Evolutionary conservation across 2,888 invertebrate genomes (phyloP), one percentile per base, ranked within the genome.

Genomic region (Nesidiocoris tenuis): DNA sequence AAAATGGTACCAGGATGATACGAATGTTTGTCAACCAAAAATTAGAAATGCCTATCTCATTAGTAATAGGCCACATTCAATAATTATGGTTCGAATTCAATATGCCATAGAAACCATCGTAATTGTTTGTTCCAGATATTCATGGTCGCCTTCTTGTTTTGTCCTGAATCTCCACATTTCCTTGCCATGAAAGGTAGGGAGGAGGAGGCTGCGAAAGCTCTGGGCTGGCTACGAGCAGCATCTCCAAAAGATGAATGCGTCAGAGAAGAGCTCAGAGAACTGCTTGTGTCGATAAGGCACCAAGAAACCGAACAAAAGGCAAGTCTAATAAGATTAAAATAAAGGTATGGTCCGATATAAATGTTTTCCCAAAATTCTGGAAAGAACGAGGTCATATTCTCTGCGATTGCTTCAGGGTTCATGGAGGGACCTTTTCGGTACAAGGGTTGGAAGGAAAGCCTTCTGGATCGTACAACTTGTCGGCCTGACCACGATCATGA

Each of bases 161-260:
- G 88, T 83, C 89, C 89, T 0, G 89, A 89, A 80, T 88, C 89
- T 0, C 89, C 89, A 0, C 88, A 88, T 79, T 88, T 86, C 80
- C 83, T 89, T 55, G 81, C 89, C 22, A 87, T 87, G 82, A 85
- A 85, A 76, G 86, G 85, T 0, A 83, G 85, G 21, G 80, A 84
- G 1, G 84, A 74, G 17, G 77, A 77, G 7, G 79, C 79, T 1
- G 75, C 59, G 0, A 71, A 77, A 55, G 16, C 77, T 1, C 56
- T 80, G 63, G 59, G 77, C 1, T 79, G 79, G 78, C 74, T 80
- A 5, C 9, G 80, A 17, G 77, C 59, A 2, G 39, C 65, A 1
- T 16, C 54, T 1, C 21, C 61, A 19, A 75, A 76, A 0, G 77
- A 72, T 57, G 68, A 64, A 21, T 18, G 18, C 22, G 56, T 72